These are phyloP conservation scores for Caranx melampygus DNA, from an alignment of 2,113 vertebrate genomes.

Conservation along the genomic window DNA sequence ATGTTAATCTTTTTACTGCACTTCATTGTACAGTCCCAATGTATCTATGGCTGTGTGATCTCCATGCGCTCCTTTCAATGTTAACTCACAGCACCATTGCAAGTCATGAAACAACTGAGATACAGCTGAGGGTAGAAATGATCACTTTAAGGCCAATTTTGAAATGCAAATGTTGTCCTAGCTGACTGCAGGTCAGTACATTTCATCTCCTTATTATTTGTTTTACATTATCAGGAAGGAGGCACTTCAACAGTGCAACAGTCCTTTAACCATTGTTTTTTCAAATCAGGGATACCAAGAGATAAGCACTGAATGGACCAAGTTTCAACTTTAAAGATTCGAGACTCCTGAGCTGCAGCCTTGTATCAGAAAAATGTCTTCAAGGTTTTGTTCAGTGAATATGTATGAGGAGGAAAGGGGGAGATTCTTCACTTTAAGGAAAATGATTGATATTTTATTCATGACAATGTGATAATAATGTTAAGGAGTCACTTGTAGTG, in stretches of 20 bases:
- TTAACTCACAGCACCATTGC: neutral
- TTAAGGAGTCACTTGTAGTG: no score
- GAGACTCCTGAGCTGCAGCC: no score
- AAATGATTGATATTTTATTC: no score
- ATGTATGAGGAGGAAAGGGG: no score
- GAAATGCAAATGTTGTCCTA: slow-evolving; percentile 25
- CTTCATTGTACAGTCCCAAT: neutral
- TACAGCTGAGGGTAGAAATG: neutral
- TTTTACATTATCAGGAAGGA: slow-evolving; percentile 10
- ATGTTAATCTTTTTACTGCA: neutral
- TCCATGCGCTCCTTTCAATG: neutral
- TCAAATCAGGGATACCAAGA: no score
- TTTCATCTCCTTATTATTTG: neutral
- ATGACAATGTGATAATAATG: no score
- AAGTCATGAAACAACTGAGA: neutral
- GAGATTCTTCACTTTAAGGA: no score
- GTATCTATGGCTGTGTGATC: neutral
- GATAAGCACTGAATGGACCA: no score
- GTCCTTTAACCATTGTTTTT: no score
- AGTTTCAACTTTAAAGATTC: no score
- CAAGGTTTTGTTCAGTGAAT: no score
- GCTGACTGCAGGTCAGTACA: neutral
- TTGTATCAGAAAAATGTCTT: neutral
- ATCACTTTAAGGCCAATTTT: slow-evolving; percentile 9
- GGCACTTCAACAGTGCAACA: neutral